Conservation (phyloP, 1,140 invertebrate genomes). For the Drosophila auraria region DNA sequence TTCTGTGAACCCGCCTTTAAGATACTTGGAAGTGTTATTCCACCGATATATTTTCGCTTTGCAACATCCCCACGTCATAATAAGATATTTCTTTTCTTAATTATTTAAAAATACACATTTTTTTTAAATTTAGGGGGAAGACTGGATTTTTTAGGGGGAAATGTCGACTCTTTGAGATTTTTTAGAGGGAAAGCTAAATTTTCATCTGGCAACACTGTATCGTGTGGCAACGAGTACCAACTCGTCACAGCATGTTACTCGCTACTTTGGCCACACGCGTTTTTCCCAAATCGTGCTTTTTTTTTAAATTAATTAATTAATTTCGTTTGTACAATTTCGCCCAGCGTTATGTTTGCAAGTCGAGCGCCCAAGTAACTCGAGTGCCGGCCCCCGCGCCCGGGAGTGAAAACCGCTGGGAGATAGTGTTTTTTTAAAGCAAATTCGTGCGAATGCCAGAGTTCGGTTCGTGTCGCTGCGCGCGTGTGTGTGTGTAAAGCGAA, state of each 20-base stretch:
- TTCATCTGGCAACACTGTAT: not conserved
- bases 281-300: conserved; percentile 75
- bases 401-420: conserved; percentile 9
- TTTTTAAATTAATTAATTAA: conserved; percentile 58
- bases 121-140: too few species aligned
- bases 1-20: too few species aligned
- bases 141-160: too few species aligned
- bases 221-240: not conserved
- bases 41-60: too few species aligned
- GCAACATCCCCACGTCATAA: too few species aligned
- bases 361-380: not conserved
- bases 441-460: conserved; percentile 29
- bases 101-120: too few species aligned
- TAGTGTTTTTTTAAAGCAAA: conserved; percentile 11
- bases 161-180: too few species aligned
- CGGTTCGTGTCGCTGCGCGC: conserved; percentile 22
- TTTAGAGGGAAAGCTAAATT: too few species aligned
- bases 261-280: conserved; percentile 66
- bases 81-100: too few species aligned
- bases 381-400: conserved; percentile 1
- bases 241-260: conserved; percentile 26
- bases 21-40: too few species aligned
- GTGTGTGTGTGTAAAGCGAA: conserved; percentile 49
- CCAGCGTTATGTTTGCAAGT: conserved; percentile 19
- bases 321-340: conserved; percentile 29